Evolutionary conservation across 2,113 vertebrate species (phyloP).

Genomic region (Isichthys henryi): DNA sequence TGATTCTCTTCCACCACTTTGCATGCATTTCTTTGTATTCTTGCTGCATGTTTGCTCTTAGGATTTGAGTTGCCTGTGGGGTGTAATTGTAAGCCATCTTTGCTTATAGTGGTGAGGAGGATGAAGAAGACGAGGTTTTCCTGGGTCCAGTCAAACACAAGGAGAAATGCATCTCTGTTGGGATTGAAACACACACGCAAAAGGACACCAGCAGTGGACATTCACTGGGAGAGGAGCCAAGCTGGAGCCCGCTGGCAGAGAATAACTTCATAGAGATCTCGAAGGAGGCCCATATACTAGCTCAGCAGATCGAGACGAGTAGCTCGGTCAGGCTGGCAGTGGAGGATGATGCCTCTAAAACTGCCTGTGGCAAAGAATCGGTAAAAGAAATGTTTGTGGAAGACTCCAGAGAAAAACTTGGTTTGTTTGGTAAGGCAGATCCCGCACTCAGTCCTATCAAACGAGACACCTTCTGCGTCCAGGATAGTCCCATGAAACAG

Average conservation of each 20-base stretch:
- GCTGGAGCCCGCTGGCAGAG: conserved; percentile 69
- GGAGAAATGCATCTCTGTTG: conserved; percentile 60
- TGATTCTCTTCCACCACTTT: background rate
- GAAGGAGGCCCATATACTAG: conserved; percentile 75
- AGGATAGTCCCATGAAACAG: conserved; percentile 60
- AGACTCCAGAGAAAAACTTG: conserved; percentile 60
- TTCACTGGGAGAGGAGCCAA: conserved; percentile 19
- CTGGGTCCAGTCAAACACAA: conserved; percentile 63
- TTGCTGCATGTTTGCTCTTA: background rate
- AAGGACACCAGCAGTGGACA: background rate
- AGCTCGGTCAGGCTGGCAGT: conserved; percentile 20
- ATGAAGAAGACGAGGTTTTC: conserved; percentile 85
- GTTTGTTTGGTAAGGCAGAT: conserved; percentile 48
- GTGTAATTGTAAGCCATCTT: background rate
- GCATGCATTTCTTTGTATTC: background rate
- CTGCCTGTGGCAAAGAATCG: background rate
- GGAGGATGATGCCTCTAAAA: background rate
- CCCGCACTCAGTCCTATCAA: conserved; percentile 64
- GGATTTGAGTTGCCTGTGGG: background rate
- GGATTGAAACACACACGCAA: conserved; percentile 27
- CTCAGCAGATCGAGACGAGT: conserved; percentile 58
- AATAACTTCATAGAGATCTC: conserved; percentile 76
- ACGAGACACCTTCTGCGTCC: conserved; percentile 74
- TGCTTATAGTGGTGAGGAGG: conserved; percentile 56
- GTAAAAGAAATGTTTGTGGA: conserved; percentile 65